Evolutionary conservation across 1,140 invertebrate species (phyloP), one percentile per base, ranked within the genome.

Genomic region (Aporrectodea caliginosa): DNA sequence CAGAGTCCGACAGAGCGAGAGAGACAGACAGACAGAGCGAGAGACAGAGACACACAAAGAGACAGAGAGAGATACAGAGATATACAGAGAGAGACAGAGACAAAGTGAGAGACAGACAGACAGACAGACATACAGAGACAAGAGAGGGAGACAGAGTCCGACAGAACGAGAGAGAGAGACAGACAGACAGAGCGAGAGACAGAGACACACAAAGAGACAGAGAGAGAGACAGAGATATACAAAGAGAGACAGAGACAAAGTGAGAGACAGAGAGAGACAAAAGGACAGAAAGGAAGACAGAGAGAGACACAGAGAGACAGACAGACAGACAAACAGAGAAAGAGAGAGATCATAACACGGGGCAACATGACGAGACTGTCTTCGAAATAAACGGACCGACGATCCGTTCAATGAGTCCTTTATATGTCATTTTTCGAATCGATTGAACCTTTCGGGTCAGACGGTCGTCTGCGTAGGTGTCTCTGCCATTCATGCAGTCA

Each of bases 51-150:
- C 6, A 58, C 43, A 58, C n/a, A n/a, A n/a, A n/a, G n/a, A n/a
- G n/a, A n/a, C n/a, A n/a, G n/a, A 22, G 43, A 58, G 43, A 58
- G 43, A 58, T 12, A 12, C 43, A 58, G 43, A 58, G 22, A 6
- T 12, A 58, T 22, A 58, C 43, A n/a, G 6, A 73, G 71, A 73
- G 71, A 32, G 71, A 73, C 27, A 73, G 71, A 32, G 71, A n/a
- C n/a, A n/a, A n/a, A n/a, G n/a, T n/a, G n/a, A 73, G 71, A 73
- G 71, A 32, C 27, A 73, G 71, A 73, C 27, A 32, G 71, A 73
- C 27, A 73, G 71, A 58, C 43, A 58, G 43, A 58, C 43, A 58
- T 6, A 58, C 43, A 58, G 43, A 58, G 71, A n/a, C 2, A n/a
- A 73, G 71, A 73, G 27, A 73, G 71, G n/a, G 71, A 73, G 27